Base-by-base conservation (phyloP, 2,113 vertebrate species). In the Garra rufa region DNA sequence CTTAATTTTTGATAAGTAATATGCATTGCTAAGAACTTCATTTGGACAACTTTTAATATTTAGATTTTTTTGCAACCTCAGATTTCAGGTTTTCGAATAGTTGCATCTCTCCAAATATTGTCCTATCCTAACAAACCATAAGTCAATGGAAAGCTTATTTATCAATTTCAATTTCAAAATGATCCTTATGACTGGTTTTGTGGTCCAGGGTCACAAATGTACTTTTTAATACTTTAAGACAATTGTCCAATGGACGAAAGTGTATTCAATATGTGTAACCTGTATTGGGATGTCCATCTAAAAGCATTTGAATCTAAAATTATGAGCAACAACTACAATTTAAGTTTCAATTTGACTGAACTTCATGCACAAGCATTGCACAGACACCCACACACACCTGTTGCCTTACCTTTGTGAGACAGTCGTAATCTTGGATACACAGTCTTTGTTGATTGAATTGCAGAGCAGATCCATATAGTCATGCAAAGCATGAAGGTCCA, bases 361-460 rank as follows among this genome's bases (percentile, higher is more conserved):
- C 8, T 30, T 30, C 17, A 50, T 57, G 75, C 11, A 3, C 7
- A 38, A 83, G 6, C 14, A n/a, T 21, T 28, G 17, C 28, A 41
- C 46, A 26, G 4, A 57, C 52, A 41, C 52, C 41, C 34, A 28
- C 38, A 14, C 48, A 82, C 65, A 86, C 85, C 79, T 84, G 76
- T 85, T 83, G 91, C 91, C 96, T 91, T 95, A 97, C 96, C 96
- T 96, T 95, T 95, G 88, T 96, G 93, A 79, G 96, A 93, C 87
- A 96, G 93, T 57, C 96, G 95, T 83, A 97, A 83, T 85, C 96
- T 93, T 57, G 96, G 95, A 55, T 94, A 93, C 52, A 92, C 86
- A 1, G 89, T 93, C 34, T 94, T 92, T 30, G 91, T 85, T 1
- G 92, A 46, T 1, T 88, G 91, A 44, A 30, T 55, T 67, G 88